Percentiles rank a stretch among this genome's conserved stretches.
Evolutionary conservation across 2,113 vertebrate genomes (phyloP).

Genomic region (Ahaetulla prasina): DNA sequence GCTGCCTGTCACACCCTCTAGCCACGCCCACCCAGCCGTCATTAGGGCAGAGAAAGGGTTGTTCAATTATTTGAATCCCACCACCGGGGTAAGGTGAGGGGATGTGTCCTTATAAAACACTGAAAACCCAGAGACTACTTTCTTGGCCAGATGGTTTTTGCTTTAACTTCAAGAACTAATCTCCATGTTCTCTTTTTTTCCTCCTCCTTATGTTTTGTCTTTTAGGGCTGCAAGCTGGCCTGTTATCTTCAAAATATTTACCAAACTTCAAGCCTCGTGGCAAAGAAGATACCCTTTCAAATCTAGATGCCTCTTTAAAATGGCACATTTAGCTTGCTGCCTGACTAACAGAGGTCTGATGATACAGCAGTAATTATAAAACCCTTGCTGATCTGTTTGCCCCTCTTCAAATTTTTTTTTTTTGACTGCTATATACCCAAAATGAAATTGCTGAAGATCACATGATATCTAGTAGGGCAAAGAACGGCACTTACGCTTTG

Average conservation of each 20-base stretch:
- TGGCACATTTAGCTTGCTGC: neutral
- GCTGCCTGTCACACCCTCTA: too few relatives aligned
- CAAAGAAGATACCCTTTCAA: neutral
- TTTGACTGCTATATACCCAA: neutral
- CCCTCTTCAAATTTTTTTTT: neutral
- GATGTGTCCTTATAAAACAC: neutral
- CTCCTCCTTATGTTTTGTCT: neutral
- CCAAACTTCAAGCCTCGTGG: neutral
- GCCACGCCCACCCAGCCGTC: too few relatives aligned
- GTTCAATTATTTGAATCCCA: too few relatives aligned
- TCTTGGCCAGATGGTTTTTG: neutral
- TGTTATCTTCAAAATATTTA: neutral
- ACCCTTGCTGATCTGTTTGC: neutral
- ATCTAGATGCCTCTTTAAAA: neutral
- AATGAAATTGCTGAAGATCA: neutral
- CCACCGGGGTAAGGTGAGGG: too few relatives aligned
- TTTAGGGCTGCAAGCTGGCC: neutral
- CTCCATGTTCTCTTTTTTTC: neutral
- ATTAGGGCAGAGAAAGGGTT: too few relatives aligned
- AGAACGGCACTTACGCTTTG: conserved; percentile 85
- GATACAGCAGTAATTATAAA: neutral
- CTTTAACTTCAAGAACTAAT: neutral
- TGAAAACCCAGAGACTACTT: too few relatives aligned
- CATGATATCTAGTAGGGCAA: neutral
- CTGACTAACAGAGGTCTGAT: neutral